phyloP scores from a whole-genome alignment of 2,888 invertebrate species.

The Synergus itoensis region DNA sequence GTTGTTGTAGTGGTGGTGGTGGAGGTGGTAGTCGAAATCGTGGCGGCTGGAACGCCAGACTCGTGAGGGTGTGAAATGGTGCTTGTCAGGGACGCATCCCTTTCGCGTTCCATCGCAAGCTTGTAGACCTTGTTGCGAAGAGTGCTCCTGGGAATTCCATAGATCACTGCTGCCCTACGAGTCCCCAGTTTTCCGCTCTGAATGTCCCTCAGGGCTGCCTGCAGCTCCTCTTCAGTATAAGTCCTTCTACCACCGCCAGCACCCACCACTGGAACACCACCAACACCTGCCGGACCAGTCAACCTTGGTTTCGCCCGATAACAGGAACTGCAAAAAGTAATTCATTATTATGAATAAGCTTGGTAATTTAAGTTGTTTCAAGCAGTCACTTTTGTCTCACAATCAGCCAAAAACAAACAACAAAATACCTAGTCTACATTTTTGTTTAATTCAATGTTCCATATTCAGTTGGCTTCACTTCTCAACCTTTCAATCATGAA shows the following conservation, averaged over 20 bases:
- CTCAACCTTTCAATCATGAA: neutral
- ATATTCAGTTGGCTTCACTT: no score
- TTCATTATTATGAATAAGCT: neutral
- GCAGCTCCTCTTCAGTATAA: constrained; percentile 97
- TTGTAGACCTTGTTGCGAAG: constrained; percentile 97
- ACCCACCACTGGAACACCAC: constrained; percentile 91
- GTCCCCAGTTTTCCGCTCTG: constrained; percentile 95
- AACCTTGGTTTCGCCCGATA: constrained; percentile 85
- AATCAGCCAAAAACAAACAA: no score
- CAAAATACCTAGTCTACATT: no score
- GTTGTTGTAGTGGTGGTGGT: constrained; percentile 69
- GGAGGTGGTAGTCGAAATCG: constrained; percentile 62
- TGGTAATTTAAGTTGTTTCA: neutral
- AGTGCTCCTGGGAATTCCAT: constrained; percentile 97
- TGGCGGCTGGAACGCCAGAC: constrained; percentile 66
- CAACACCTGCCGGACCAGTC: constrained; percentile 85
- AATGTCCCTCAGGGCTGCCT: constrained; percentile 95
- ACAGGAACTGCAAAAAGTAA: constrained; percentile 73
- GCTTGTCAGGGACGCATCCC: constrained; percentile 82
- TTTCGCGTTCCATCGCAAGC: constrained; percentile 85
- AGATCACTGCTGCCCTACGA: constrained; percentile 94
- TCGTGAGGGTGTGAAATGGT: constrained; percentile 75
- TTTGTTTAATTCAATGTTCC: no score
- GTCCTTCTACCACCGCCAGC: constrained; percentile 83
- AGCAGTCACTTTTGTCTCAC: no score